Evolutionary conservation across 2,888 invertebrate genomes (phyloP), one percentile per base, ranked within the genome.

Genomic region (Arrhopalites spinosus): DNA sequence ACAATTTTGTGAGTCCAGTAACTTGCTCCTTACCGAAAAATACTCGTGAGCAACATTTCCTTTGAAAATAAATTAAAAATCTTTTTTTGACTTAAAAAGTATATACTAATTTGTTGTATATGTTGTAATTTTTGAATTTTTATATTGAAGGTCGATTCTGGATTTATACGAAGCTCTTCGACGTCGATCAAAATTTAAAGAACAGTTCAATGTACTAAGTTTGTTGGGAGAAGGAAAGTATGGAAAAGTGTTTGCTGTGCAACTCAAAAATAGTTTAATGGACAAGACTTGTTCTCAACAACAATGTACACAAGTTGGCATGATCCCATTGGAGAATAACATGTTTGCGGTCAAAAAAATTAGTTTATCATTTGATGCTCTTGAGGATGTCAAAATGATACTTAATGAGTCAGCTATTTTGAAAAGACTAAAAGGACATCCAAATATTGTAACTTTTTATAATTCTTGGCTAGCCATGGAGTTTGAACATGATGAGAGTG

Each of bases 401-500:
- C 27, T 81, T 2, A 82, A 79, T 75, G 82, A 82, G 67, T 79
- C 80, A 0, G 67, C 67, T n/a, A 77, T 79, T 66, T 53, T 82
- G 23, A 78, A 75, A 47, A 75, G 17, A 45, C 70, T 82, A 1
- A 67, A 56, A 17, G 80, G 79, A 0, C 78, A 81, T 69, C 68
- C 71, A 30, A 78, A 78, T 36, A 78, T 82, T 68, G 77, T 80
- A 11, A 47, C 70, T 43, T 75, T 78, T n/a, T 64, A 73, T 64
- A 78, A 81, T 43, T 79, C 79, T 29, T 82, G 82, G 82, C 61
- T 82, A 3, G 80, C 80, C 50, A 70, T 81, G 29, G 78, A 80
- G 20, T 72, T 15, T 3, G 23, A 47, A n/a, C 56, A 36, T 7
- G 56, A 15, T n/a, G 50, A 50, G 2, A 3, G 3, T 50, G n/a